Conservation (phyloP, 2,797 vertebrate genomes). For the Cephalopachus bancanus region DNA sequence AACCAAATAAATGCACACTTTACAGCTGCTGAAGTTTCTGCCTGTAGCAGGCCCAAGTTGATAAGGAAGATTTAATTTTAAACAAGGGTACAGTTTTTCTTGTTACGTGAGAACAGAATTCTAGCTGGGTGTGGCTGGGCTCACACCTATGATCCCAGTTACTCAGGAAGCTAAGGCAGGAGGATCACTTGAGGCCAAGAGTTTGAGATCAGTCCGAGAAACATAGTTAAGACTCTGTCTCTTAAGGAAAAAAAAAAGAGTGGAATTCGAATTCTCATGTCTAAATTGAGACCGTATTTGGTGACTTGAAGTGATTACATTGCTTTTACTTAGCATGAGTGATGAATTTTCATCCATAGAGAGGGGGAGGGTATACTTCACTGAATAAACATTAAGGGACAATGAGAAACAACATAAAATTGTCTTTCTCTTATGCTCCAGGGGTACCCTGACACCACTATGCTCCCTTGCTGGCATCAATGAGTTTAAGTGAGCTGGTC, state of each 20-base stretch:
- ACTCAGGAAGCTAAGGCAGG: no score
- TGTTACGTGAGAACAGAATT: constrained; percentile 1
- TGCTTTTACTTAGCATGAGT: constrained; percentile 33
- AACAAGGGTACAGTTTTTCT: constrained; percentile 39
- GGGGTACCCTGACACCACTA: neutral
- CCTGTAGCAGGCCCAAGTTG: neutral
- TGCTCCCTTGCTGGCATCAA: neutral
- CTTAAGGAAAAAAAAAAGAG: no score
- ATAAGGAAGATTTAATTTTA: constrained; percentile 18
- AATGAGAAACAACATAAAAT: constrained; percentile 24
- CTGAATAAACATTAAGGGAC: constrained; percentile 4
- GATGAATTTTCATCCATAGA: neutral
- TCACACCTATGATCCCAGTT: no score
- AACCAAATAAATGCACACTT: neutral
- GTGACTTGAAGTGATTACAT: neutral
- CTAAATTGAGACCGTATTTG: constrained; percentile 20
- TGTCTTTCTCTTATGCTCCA: neutral
- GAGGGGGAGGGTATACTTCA: neutral
- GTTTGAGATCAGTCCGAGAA: no score
- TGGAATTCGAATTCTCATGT: neutral
- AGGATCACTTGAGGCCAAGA: no score
- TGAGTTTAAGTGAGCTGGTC: neutral
- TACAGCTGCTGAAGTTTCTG: neutral
- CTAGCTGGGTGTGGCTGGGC: neutral
- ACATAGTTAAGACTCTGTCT: no score